Base-by-base conservation (phyloP, 1,140 invertebrate genomes). In the Sitophilus oryzae region DNA sequence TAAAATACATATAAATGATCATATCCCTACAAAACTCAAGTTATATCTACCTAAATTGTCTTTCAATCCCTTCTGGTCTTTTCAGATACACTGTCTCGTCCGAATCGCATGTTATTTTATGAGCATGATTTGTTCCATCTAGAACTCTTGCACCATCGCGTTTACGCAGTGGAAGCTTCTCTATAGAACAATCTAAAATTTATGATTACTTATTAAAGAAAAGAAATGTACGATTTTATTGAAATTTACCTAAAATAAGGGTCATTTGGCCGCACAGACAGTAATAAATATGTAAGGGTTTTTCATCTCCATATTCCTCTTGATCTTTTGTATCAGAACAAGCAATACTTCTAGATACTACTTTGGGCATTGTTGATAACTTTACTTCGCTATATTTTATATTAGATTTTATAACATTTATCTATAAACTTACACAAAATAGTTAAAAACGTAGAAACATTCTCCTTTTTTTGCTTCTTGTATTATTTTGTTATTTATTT, bases 241-340 rank as follows among this genome's bases (percentile, higher is more conserved):
- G 38, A 9, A n/a, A 49, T 34, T 66, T 72, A 88, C 88, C 88
- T 71, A 94, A 79, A 75, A 96, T 95, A 14, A 94, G 74, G 11
- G 91, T 89, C 88, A 98, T 94, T 73, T 97, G 93, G 14, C 94
- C 94, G 77, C 95, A 98, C n/a, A 97, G 71, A 71, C 96, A 98
- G 70, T 97, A 98, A 76, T 97, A 98, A 15, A 93, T 93, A 66
- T 95, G 89, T 2, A 98, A 73, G 6, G 93, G 92, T 70, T 94
- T 97, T 58, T 96, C 93, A 73, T 96, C 93, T 67, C 89, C 91
- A 69, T 96, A 96, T 78, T 97, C 93, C 73, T 96, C 92, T 72
- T 96, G 90, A 77, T 96, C 93, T 78, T 93, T 94, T 0, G 89
- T 91, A 71, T 98, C 94, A 0, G 93, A 94, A 74, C 93, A 96